Conservation (phyloP, 2,888 invertebrate species). For the Chrysotoxum bicinctum region DNA sequence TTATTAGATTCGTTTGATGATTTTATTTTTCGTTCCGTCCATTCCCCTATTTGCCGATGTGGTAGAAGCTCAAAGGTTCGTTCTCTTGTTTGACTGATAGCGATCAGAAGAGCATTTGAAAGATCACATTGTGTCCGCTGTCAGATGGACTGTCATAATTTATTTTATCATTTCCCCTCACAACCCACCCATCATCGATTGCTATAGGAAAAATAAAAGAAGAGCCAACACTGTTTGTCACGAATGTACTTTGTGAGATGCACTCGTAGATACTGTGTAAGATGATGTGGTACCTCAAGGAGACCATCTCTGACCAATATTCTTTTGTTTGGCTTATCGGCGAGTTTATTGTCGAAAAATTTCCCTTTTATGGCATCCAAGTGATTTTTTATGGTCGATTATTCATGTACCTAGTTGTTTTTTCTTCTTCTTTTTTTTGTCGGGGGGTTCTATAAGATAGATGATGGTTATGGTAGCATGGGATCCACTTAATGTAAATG, state of each 20-base stretch:
- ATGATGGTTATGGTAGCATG: slow-evolving; percentile 46
- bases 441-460: slow-evolving; percentile 18
- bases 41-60: neutral
- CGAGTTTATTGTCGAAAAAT: slow-evolving; percentile 61
- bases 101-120: slow-evolving; percentile 63
- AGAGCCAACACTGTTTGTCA: slow-evolving; percentile 45
- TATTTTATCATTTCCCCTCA: slow-evolving; percentile 49
- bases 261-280: neutral
- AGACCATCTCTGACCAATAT: slow-evolving; percentile 38
- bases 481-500: slow-evolving; percentile 71
- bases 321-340: slow-evolving; percentile 65
- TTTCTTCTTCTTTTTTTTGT: neutral
- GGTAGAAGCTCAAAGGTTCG: neutral
- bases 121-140: slow-evolving; percentile 70
- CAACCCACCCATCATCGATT: neutral
- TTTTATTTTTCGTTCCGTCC: slow-evolving; percentile 15
- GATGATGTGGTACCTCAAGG: slow-evolving; percentile 53
- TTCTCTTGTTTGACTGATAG: slow-evolving; percentile 61
- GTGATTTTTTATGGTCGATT: slow-evolving; percentile 71
- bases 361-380: slow-evolving; percentile 70
- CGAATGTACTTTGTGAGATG: slow-evolving; percentile 46
- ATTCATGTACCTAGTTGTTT: slow-evolving; percentile 51
- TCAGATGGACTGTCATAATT: slow-evolving; percentile 72
- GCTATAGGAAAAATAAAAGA: neutral
- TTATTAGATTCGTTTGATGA: slow-evolving; percentile 66